Evolutionary conservation across 2,113 vertebrate species (phyloP).

Genomic region (Pogonocichla stellata): DNA sequence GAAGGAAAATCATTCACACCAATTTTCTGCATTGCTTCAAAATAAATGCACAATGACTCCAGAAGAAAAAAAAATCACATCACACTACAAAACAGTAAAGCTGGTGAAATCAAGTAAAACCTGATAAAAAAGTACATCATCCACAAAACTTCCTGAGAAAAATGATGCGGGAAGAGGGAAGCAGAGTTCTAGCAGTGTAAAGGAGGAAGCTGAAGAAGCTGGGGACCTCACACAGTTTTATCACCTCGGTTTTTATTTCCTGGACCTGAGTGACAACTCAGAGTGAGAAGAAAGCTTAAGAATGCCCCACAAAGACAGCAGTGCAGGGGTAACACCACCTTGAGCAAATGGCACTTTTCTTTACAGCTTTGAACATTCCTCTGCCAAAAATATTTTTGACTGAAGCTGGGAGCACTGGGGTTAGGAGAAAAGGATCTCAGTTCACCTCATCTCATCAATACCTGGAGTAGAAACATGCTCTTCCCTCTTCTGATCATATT

Average conservation of each 20-base stretch:
- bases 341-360: background rate
- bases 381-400: background rate
- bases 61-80: background rate
- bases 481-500: conserved; percentile 3
- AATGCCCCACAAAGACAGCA: background rate
- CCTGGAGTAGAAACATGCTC: conserved; percentile 5
- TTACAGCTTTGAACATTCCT: background rate
- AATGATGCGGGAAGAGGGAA: background rate
- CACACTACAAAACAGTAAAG: background rate
- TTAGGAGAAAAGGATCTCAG: background rate
- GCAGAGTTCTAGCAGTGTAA: background rate
- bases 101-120: background rate
- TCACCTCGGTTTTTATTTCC: background rate
- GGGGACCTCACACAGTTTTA: background rate
- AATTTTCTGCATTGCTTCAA: background rate
- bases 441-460: background rate
- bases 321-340: background rate
- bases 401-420: background rate
- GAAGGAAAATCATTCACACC: background rate
- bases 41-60: background rate
- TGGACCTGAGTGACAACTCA: background rate
- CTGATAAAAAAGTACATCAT: background rate
- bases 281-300: background rate
- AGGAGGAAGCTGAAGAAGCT: background rate
- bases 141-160: background rate